These are phyloP conservation scores for Nothobranchius kuhntae DNA, from an alignment of 2,113 vertebrate species.

Conservation along the genomic window DNA sequence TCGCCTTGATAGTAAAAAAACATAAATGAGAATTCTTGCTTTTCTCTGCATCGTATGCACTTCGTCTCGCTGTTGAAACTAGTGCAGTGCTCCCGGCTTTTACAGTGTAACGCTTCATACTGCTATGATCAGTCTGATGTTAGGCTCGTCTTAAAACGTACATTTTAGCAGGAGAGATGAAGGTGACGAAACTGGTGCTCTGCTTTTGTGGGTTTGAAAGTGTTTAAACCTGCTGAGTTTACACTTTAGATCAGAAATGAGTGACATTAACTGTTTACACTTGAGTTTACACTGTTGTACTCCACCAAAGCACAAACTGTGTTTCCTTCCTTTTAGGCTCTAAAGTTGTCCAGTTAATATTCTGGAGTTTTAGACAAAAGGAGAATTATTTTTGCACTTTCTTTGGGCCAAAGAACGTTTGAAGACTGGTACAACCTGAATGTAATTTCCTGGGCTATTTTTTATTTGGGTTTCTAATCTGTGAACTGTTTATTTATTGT, in stretches of 20 bases:
- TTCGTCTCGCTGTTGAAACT: constrained; percentile 18
- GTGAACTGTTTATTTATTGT: constrained; percentile 56
- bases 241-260: background rate
- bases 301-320: constrained; percentile 21
- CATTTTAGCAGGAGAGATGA: background rate
- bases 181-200: constrained; percentile 4
- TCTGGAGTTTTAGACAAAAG: background rate
- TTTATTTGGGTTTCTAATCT: constrained; percentile 46
- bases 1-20: constrained; percentile 14
- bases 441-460: constrained; percentile 8
- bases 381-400: background rate
- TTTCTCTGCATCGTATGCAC: constrained; percentile 13
- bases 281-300: constrained; percentile 20
- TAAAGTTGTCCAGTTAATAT: background rate
- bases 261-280: constrained; percentile 23
- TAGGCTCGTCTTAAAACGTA: constrained; percentile 16
- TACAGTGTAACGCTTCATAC: constrained; percentile 25
- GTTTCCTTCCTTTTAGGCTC: constrained; percentile 14
- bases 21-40: constrained; percentile 7
- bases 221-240: background rate
- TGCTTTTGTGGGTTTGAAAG: constrained; percentile 11
- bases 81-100: constrained; percentile 26
- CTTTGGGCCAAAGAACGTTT: constrained; percentile 38
- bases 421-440: background rate
- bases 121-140: constrained; percentile 1